Evolutionary conservation across 2,113 vertebrate genomes (phyloP), one percentile per base, ranked within the genome.

Genomic region (Cyanoramphus novaezelandiae): DNA sequence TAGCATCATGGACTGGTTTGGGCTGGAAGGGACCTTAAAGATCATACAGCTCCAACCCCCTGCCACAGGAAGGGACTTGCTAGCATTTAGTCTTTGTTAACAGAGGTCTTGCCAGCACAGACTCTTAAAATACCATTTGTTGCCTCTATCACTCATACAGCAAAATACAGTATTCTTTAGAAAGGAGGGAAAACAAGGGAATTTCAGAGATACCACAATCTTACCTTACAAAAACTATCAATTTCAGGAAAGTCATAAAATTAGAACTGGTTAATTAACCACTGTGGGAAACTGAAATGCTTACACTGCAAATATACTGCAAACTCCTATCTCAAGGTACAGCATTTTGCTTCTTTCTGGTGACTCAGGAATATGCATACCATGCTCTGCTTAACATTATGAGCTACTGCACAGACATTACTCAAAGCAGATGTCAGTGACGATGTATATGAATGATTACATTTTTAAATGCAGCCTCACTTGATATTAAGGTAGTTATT

Each of bases 341-440:
- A 94, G 52, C 33, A 71, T 65, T 90, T 16, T 81, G 49, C 46
- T 63, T 14, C 64, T 20, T 94, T 46, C 88, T 68, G 72, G 92
- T 93, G 84, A 85, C 92, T 88, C 87, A 80, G 87, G 89, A 82
- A 88, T 21, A 76, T 5, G 44, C 84, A 59, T 55, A 64, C 52
- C 74, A 63, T 2, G 60, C 76, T 92, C 94, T 63, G 71, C 88
- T 86, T 39, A 76, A 25, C 80, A 29, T 46, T 0, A 84, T 0
- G 57, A 43, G 72, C 86, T 53, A 17, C 78, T 8, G 52, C 57
- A 59, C 57, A 59, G n/a, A 59, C n/a, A 93, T 82, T 64, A 81
- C 29, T 21, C 84, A 75, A 68, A 87, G 91, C 93, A 95, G 94
- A 85, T 91, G 90, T 63, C 93, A 92, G 53, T 11, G 87, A 82